Evolutionary conservation across 2,797 vertebrate genomes (phyloP).

Genomic region (Acanthurus lineatus): DNA sequence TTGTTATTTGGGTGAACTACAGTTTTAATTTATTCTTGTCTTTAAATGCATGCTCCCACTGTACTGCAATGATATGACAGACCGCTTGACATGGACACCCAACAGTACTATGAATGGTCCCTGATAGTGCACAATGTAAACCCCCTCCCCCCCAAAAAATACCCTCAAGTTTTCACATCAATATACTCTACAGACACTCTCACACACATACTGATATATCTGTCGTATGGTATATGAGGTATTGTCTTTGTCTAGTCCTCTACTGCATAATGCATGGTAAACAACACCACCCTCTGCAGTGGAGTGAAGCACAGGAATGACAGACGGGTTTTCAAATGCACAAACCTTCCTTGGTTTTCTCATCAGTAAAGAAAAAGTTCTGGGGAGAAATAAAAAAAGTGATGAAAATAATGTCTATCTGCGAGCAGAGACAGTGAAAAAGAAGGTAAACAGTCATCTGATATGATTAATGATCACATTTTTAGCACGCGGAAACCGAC

Average conservation of each 20-base stretch:
- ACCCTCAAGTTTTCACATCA: conserved; percentile 43
- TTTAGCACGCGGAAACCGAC: conserved; percentile 16
- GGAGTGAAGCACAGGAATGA: conserved; percentile 59
- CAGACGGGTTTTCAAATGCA: conserved; percentile 25
- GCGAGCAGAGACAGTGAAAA: conserved; percentile 37
- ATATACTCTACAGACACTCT: conserved; percentile 28
- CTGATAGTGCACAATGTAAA: conserved; percentile 58
- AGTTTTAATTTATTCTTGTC: conserved; percentile 14
- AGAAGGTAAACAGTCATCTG: conserved; percentile 47
- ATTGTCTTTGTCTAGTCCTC: conserved; percentile 66
- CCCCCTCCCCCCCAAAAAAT: conserved; percentile 2
- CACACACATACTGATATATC: conserved; percentile 52
- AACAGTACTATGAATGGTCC: conserved; percentile 61
- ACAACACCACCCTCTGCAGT: conserved; percentile 50
- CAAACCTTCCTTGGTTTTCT: conserved; percentile 43
- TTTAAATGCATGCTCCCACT: not conserved
- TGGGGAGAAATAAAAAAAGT: not conserved
- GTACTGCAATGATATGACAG: conserved; percentile 13
- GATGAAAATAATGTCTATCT: conserved; percentile 56
- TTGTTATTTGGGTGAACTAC: conserved; percentile 30
- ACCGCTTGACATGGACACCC: not conserved
- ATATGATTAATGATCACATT: conserved; percentile 53
- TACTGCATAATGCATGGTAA: conserved; percentile 76
- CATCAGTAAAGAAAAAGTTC: conserved; percentile 44
- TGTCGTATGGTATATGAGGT: conserved; percentile 73